phyloP scores from a whole-genome alignment of 2,113 vertebrate species.

The Butorides virescens region DNA sequence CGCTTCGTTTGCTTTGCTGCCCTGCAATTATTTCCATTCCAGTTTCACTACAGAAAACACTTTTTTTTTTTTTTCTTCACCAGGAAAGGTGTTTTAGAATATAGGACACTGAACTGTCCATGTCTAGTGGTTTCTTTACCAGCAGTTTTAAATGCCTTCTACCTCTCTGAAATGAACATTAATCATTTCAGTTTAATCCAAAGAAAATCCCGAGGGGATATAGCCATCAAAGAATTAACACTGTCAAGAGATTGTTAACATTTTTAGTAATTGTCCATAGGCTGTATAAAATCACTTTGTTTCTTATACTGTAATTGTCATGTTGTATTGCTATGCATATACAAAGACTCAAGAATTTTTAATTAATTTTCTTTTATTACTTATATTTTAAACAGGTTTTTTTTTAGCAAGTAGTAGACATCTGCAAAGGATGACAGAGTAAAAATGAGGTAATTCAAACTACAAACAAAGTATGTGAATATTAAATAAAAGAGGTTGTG shows the following conservation, averaged over 20 bases:
- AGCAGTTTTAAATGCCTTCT: background rate
- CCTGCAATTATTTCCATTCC: background rate
- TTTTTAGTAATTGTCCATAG: background rate
- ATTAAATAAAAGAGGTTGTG: background rate
- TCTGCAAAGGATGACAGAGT: background rate
- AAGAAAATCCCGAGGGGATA: background rate
- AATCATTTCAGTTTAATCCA: background rate
- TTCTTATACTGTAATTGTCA: background rate
- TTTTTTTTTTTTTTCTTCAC: background rate
- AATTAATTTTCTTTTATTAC: background rate
- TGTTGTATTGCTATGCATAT: rapidly evolving
- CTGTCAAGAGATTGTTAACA: background rate
- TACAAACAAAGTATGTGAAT: background rate
- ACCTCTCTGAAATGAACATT: background rate
- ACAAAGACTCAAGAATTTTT: background rate
- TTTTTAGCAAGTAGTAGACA: background rate
- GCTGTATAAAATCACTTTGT: background rate
- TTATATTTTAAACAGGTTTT: background rate
- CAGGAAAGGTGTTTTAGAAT: background rate
- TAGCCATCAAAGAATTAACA: background rate
- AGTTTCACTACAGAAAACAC: background rate
- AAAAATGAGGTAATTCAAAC: background rate
- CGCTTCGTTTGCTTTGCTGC: background rate
- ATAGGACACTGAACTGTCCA: background rate
- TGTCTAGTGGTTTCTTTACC: background rate